Evolutionary conservation across 2,113 vertebrate genomes (phyloP).

Genomic region (Centropristis striata): DNA sequence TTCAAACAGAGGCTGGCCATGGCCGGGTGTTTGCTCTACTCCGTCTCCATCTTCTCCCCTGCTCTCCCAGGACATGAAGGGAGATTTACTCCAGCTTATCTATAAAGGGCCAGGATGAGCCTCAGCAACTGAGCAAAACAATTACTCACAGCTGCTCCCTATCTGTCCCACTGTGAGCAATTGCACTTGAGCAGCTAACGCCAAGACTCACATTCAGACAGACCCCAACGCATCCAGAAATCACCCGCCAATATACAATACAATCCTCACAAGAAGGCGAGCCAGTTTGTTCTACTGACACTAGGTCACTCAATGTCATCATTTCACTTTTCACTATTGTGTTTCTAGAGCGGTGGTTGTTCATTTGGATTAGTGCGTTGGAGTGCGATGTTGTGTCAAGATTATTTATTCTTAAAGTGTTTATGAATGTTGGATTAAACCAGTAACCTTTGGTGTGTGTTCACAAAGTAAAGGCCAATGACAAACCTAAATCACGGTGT

Average conservation of each 20-base stretch:
- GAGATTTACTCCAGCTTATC: constrained; percentile 85
- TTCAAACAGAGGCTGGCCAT: constrained; percentile 75
- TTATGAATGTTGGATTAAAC: too few species aligned
- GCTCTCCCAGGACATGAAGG: constrained; percentile 79
- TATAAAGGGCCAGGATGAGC: constrained; percentile 84
- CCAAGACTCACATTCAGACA: constrained; percentile 47
- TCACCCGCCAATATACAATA: constrained; percentile 6
- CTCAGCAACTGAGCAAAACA: constrained; percentile 80
- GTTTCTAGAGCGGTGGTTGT: neutral
- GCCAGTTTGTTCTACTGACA: constrained; percentile 22
- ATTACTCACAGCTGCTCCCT: constrained; percentile 82
- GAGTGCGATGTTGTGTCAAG: too few species aligned
- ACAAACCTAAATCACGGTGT: too few species aligned
- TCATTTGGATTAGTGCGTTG: too few species aligned
- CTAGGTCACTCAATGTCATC: constrained; percentile 27
- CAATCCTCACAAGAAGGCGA: neutral
- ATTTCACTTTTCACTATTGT: neutral
- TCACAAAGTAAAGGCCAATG: too few species aligned
- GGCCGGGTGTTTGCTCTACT: constrained; percentile 78
- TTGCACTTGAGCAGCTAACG: constrained; percentile 63
- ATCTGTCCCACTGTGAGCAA: constrained; percentile 69
- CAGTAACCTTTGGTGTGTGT: too few species aligned
- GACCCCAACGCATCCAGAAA: constrained; percentile 37
- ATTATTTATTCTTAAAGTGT: too few species aligned
- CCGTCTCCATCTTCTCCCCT: constrained; percentile 69